Evolutionary conservation across 1,140 invertebrate genomes (phyloP), one percentile per base, ranked within the genome.

Genomic region (Sminthurinus signatus): DNA sequence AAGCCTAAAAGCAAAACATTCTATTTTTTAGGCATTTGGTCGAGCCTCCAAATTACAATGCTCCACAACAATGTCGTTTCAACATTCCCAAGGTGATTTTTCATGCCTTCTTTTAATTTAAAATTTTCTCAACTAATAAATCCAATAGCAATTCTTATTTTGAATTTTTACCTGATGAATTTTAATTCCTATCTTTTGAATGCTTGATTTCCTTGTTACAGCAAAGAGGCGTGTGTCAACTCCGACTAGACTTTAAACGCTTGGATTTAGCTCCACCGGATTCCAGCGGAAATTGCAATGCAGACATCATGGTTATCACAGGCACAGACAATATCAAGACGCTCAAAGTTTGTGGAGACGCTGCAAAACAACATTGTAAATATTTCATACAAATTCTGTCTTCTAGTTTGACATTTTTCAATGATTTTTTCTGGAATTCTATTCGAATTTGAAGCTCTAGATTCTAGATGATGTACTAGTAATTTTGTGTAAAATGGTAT

Each of bases 141-240:
- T n/a, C n/a, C n/a, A n/a, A n/a, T n/a, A n/a, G n/a, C n/a, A n/a
- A n/a, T n/a, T n/a, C n/a, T n/a, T n/a, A n/a, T n/a, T n/a, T n/a
- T n/a, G n/a, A n/a, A n/a, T n/a, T n/a, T n/a, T n/a, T n/a, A n/a
- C 39, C 39, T 10, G 10, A 10, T 42, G 39, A 12, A 10, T 42
- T 42, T n/a, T 42, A 42, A 12, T 42, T 12, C 10, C 39, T 12
- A 42, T 42, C n/a, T 42, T n/a, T 42, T 12, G n/a, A 12, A 12
- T 12, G n/a, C 39, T 12, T 12, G n/a, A 42, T 42, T 10, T 42
- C n/a, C 10, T 42, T 12, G 10, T 10, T n/a, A 42, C 27, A 55
- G 52, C 52, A 55, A 55, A 55, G 27, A 25, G 52, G 29, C 21
- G 52, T 55, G 4, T 55, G 52, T 32, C 52, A 55, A 32, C 25